These are phyloP conservation scores for Scophthalmus maximus DNA, from an alignment of 2,113 vertebrate species.

Conservation along the genomic window DNA sequence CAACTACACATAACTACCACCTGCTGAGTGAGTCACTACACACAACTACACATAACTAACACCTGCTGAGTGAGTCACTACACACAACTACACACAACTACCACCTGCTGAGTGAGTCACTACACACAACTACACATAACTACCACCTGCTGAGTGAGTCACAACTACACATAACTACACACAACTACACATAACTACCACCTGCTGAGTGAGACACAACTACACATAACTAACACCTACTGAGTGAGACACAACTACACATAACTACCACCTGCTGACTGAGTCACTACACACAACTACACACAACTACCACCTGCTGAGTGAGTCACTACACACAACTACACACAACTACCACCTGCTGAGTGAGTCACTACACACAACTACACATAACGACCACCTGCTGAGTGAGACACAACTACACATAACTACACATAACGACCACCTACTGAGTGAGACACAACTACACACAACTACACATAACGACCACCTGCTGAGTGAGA, in stretches of 20 bases:
- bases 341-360: conserved; percentile 94
- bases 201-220: conserved; percentile 90
- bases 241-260: background rate
- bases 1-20: conserved; percentile 99
- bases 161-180: background rate
- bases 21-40: conserved; percentile 89
- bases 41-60: conserved; percentile 85
- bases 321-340: conserved; percentile 78
- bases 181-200: conserved; percentile 98
- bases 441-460: conserved; percentile 91
- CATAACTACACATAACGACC: conserved; percentile 85
- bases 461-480: background rate
- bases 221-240: too few relatives aligned
- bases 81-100: conserved; percentile 82
- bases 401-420: conserved; percentile 88
- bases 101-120: conserved; percentile 94
- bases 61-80: conserved; percentile 91
- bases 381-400: conserved; percentile 90
- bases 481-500: too few relatives aligned
- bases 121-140: conserved; percentile 71
- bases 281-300: conserved; percentile 59
- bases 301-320: conserved; percentile 95
- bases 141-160: conserved; percentile 97
- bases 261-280: conserved; percentile 98
- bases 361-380: conserved; percentile 82